Base-by-base conservation (phyloP, 2,888 invertebrate genomes). In the Drosophila affinis region DNA sequence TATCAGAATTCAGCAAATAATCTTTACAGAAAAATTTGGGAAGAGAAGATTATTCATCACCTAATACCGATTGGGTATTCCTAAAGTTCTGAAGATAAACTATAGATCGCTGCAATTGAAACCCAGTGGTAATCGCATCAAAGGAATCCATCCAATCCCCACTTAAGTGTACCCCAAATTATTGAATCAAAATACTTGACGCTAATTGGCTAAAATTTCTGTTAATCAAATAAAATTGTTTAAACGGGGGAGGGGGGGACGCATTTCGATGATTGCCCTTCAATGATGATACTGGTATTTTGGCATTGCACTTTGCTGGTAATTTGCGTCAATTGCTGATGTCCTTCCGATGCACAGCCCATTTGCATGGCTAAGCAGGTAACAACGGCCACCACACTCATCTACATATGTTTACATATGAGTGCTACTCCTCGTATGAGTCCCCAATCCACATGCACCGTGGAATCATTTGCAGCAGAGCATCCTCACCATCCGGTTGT, bases 251-350 rank as follows among this genome's bases (percentile, higher is more conserved):
- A 7, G 7, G 7, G 27, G 27, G 7, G 7, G 27, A 6, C 7
- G 1, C 74, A 63, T 46, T 56, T 59, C 62, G 73, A 47, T 46
- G 62, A 64, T 72, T 75, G 65, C 58, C 55, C 1, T 14, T 39
- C 39, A 39, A 39, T 21, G 21, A 3, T 21, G 21, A 21, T 14
- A 6, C 5, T 14, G 5, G 39, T 64, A 47, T 51, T 59, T 59
- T 24, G 51, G 55, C 62, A 64, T 55, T 55, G 55, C 65, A 67
- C 48, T 48, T 29, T 67, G 34, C 55, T 49, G 69, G 52, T 54
- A 65, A 81, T 84, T 81, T 73, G 61, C 60, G 63, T 62, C 62
- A 61, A 70, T 71, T 64, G 52, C 84, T 57, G 63, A 78, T 77
- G 72, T 69, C 68, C 84, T 58, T 57, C 48, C 57, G 53, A 24